Conservation (phyloP, 2,797 vertebrate genomes). For the Gallinago nigripennis region DNA sequence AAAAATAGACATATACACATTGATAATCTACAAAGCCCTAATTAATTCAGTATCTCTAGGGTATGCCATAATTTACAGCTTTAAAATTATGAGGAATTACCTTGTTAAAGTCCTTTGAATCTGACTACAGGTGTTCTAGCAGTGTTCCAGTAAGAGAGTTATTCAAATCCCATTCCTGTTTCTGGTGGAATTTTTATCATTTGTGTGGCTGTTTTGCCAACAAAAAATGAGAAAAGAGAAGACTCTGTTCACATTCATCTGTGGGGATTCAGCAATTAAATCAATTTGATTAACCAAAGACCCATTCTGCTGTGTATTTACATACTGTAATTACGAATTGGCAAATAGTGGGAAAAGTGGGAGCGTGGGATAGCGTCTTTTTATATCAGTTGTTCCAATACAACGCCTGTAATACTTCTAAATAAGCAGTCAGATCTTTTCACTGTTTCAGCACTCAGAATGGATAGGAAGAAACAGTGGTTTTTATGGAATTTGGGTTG, state of each 20-base stretch:
- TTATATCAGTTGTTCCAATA: constrained; percentile 66
- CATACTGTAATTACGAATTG: constrained; percentile 75
- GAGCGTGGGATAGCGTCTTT: constrained; percentile 62
- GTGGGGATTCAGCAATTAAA: constrained; percentile 75
- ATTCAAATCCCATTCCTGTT: constrained; percentile 43
- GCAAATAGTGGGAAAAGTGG: constrained; percentile 71
- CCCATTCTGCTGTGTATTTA: constrained; percentile 76
- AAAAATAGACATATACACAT: background rate
- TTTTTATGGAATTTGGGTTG: background rate
- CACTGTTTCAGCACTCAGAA: constrained; percentile 8
- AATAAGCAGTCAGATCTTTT: constrained; percentile 37
- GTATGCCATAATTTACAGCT: background rate
- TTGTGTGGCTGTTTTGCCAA: constrained; percentile 70
- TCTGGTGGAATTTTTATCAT: constrained; percentile 61
- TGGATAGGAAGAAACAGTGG: background rate
- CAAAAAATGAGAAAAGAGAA: constrained; percentile 68
- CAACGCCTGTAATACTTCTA: constrained; percentile 52
- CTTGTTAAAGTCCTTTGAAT: constrained; percentile 44
- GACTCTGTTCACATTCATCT: constrained; percentile 73
- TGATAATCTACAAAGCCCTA: constrained; percentile 34
- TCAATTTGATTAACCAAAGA: constrained; percentile 78
- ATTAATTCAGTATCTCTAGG: constrained; percentile 48
- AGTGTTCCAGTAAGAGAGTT: constrained; percentile 1
- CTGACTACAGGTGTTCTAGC: constrained; percentile 54
- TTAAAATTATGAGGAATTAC: constrained; percentile 37